Base-by-base conservation (phyloP, 2,888 invertebrate species). In the Pseudococcus viburni region DNA sequence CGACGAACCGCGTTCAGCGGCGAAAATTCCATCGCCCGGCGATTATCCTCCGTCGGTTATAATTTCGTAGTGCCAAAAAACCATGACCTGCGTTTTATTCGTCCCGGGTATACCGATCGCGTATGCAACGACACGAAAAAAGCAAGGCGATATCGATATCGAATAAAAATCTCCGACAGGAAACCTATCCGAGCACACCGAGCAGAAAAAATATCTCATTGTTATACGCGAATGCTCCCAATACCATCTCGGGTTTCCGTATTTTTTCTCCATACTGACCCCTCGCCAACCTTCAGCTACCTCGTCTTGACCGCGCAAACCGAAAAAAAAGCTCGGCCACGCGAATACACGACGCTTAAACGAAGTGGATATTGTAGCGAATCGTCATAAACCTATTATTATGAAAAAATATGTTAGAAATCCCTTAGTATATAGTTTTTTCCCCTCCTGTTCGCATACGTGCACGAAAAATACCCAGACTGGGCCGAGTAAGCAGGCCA, bases 401-500 rank as follows among this genome's bases (percentile, higher is more conserved):
- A 83, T 83, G 80, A 83, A 83, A 83, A 83, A 83, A 83, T 83
- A 83, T 46, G 80, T 83, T 83, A 83, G 46, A 46, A 83, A 46
- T 83, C 80, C 80, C 80, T 83, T 83, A 80, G n/a, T 83, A 19
- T 46, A 83, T 39, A 46, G 17, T 83, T 83, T 42, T 39, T 42
- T n/a, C 19, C 19, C 19, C 26, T 68, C 12, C 15, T 26, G 1
- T 15, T 0, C 1, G 1, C 33, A 15, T 17, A 19, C 8, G 19
- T 22, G 22, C 22, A 64, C 64, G 12, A 64, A 22, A 64, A 64
- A 64, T 64, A 64, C 22, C 64, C 22, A 22, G 19, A 9, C 9
- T 9, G 9, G 22, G 22, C 2, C 19, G 22, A 33, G 33, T 33
- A 15, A 73, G 12, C 1, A 5, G 15, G 33, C 7, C 42, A 42